phyloP scores from a whole-genome alignment of 1,140 invertebrate genomes.

The Aphidius gifuensis region DNA sequence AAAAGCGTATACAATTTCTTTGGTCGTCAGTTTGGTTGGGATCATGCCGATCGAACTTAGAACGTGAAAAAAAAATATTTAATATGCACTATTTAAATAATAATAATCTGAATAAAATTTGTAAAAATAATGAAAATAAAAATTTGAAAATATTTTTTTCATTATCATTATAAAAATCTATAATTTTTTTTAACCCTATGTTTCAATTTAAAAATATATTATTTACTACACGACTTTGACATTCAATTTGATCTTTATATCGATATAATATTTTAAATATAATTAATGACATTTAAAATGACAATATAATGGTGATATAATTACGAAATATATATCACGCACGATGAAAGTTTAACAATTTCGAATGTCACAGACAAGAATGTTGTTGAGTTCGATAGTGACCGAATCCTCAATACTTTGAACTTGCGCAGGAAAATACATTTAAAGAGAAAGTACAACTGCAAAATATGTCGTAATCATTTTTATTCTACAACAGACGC shows the following conservation, averaged over 20 bases:
- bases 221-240: not conserved
- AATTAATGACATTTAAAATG: not conserved
- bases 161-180: no score
- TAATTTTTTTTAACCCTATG: no score
- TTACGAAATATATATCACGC: no score
- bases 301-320: not conserved
- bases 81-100: no score
- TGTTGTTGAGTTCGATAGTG: not conserved
- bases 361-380: conserved; percentile 7
- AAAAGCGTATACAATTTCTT: no score
- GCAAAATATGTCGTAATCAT: conserved; percentile 23
- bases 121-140: no score
- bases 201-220: not conserved
- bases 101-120: no score
- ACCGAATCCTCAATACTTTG: conserved; percentile 19
- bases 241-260: not conserved
- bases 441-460: conserved; percentile 28
- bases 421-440: conserved; percentile 22
- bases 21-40: no score
- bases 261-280: no score
- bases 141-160: no score
- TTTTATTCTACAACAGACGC: not conserved
- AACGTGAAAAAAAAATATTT: no score
- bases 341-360: conserved; percentile 10
- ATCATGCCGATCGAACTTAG: no score